Conservation (phyloP, 2,888 invertebrate species). For the Caenorhabditis sp. region DNA sequence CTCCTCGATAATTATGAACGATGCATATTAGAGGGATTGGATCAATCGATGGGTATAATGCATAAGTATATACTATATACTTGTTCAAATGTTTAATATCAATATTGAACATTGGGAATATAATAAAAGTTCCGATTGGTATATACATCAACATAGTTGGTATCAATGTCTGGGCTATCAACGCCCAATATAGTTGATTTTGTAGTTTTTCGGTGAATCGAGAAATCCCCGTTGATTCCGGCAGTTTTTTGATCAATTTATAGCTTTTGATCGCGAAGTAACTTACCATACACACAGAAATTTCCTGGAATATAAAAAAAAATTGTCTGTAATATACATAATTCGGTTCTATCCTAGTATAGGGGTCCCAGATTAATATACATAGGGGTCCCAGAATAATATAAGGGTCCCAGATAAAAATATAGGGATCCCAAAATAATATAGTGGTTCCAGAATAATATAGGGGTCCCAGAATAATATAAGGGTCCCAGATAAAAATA, state of each 20-base stretch:
- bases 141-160: neutral
- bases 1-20: neutral
- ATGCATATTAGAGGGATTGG: neutral
- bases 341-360: too few relatives aligned
- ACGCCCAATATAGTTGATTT: neutral
- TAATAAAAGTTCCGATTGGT: neutral
- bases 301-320: neutral
- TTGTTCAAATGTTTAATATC: neutral
- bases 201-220: neutral
- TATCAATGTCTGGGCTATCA: neutral
- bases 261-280: neutral
- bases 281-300: neutral
- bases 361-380: too few relatives aligned
- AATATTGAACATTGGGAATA: neutral
- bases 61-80: neutral
- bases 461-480: too few relatives aligned
- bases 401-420: too few relatives aligned
- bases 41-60: neutral
- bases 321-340: too few relatives aligned
- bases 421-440: too few relatives aligned
- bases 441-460: too few relatives aligned
- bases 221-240: neutral
- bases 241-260: neutral
- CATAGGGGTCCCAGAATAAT: too few relatives aligned
- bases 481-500: too few relatives aligned